Conservation (phyloP, 1,140 invertebrate genomes). For the Drosophila littoralis region DNA sequence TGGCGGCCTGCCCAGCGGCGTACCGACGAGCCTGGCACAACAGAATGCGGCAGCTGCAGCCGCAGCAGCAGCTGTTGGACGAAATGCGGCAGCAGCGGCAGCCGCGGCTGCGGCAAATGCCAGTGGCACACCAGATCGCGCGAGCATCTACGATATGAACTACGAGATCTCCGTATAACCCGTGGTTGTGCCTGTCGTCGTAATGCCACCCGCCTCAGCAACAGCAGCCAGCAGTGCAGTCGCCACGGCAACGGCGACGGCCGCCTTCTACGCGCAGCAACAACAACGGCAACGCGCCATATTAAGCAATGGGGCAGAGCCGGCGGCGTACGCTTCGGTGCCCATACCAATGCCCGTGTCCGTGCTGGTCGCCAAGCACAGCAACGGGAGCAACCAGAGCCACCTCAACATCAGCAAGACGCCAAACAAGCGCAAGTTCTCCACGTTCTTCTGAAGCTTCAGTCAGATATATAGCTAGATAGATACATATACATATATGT, state of each 20-base stretch:
- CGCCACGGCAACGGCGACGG: slow-evolving; percentile 30
- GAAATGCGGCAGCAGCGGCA: slow-evolving; percentile 47
- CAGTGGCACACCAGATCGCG: slow-evolving; percentile 90
- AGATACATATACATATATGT: slow-evolving; percentile 6
- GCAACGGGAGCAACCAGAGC: slow-evolving; percentile 55
- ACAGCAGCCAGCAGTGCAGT: slow-evolving; percentile 25
- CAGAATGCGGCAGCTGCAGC: slow-evolving; percentile 41
- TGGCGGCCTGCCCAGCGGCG: slow-evolving; percentile 63
- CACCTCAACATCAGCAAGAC: slow-evolving; percentile 55
- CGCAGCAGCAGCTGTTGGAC: slow-evolving; percentile 14
- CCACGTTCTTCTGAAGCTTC: slow-evolving; percentile 69
- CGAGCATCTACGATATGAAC: slow-evolving; percentile 97
- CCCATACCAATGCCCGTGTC: slow-evolving; percentile 34
- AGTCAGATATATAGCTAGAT: slow-evolving; percentile 10
- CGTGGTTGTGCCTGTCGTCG: slow-evolving; percentile 81
- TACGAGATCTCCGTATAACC: slow-evolving; percentile 95
- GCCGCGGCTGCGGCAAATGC: slow-evolving; percentile 72
- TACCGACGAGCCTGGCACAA: slow-evolving; percentile 32
- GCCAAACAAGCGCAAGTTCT: slow-evolving; percentile 82
- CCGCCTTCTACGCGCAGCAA: slow-evolving; percentile 18
- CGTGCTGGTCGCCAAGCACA: slow-evolving; percentile 50
- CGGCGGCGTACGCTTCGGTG: slow-evolving; percentile 71
- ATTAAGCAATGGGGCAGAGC: slow-evolving; percentile 34
- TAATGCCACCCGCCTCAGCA: slow-evolving; percentile 70
- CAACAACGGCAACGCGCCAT: slow-evolving; percentile 19